Base-by-base conservation (phyloP, 2,888 invertebrate genomes). In the Himalopsyche tibetana region DNA sequence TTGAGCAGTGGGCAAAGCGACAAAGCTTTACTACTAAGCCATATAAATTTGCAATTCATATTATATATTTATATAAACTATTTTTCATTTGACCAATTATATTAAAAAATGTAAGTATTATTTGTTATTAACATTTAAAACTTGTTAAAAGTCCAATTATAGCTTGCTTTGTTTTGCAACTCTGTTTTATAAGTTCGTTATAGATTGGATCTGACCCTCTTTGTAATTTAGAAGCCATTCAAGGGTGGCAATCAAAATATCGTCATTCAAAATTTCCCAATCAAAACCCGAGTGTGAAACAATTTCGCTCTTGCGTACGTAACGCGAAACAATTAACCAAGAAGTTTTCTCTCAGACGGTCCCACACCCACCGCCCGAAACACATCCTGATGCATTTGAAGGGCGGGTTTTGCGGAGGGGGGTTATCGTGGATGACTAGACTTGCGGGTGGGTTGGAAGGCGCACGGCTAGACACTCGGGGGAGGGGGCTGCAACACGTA, bases 401-500 rank as follows among this genome's bases (percentile, higher is more conserved):
- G 80, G 38, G 80, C 40, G 40, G 42, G 40, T 80, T 80, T 80
- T 36, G 80, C 80, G 38, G 40, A 80, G 40, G 80, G n/a, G 42
- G 80, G 80, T n/a, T 80, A 80, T 80, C 40, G 28, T 40, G 80
- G 40, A 80, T 40, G 40, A 80, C 80, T 42, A 38, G 80, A 38
- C 80, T 17, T 80, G 80, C 40, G 80, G 80, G 80, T n/a, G 80
- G 80, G 80, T 9, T 38, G 80, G 80, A 42, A 40, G 80, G 38
- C 40, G 38, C 80, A 36, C 28, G 63, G 63, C 63, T 63, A 63
- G 63, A 63, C 63, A 63, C 51, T 63, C 63, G 63, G 63, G 63
- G 28, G 1, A 19, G 63, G 63, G 63, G 63, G 63, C 63, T 63
- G 63, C 63, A 63, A 63, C 63, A 63, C 63, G 63, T 63, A 63